These are phyloP conservation scores for Bellardia pandia DNA, from an alignment of 2,888 invertebrate genomes.

Conservation along the genomic window DNA sequence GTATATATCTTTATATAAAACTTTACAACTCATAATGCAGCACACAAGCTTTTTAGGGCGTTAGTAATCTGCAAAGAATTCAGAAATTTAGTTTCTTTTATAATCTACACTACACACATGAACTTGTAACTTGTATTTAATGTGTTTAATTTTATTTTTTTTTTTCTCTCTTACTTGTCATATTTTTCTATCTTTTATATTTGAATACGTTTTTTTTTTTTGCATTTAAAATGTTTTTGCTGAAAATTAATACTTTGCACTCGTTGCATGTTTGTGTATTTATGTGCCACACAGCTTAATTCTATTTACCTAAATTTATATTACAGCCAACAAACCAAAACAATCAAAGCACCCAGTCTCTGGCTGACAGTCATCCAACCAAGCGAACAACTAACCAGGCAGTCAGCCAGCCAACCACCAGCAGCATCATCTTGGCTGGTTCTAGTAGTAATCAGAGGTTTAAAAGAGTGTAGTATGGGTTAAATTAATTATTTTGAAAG, in stretches of 20 bases:
- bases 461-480: neutral
- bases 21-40: neutral
- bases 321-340: constrained; percentile 48
- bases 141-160: neutral
- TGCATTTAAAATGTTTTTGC: neutral
- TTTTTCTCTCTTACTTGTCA: constrained; percentile 12
- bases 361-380: constrained; percentile 36
- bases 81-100: constrained; percentile 30
- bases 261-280: constrained; percentile 50
- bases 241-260: constrained; percentile 60
- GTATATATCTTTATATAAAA: constrained; percentile 7
- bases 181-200: constrained; percentile 48
- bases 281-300: constrained; percentile 59
- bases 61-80: constrained; percentile 65
- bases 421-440: constrained; percentile 7
- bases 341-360: constrained; percentile 29
- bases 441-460: neutral
- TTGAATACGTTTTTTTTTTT: constrained; percentile 31
- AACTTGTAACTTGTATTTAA: constrained; percentile 70
- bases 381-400: constrained; percentile 35
- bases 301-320: constrained; percentile 68
- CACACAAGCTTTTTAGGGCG: constrained; percentile 69
- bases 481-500: too few species aligned
- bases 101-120: constrained; percentile 59
- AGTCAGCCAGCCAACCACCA: constrained; percentile 36